Base-by-base conservation (phyloP, 2,113 vertebrate genomes). In the Eonycteris spelaea region DNA sequence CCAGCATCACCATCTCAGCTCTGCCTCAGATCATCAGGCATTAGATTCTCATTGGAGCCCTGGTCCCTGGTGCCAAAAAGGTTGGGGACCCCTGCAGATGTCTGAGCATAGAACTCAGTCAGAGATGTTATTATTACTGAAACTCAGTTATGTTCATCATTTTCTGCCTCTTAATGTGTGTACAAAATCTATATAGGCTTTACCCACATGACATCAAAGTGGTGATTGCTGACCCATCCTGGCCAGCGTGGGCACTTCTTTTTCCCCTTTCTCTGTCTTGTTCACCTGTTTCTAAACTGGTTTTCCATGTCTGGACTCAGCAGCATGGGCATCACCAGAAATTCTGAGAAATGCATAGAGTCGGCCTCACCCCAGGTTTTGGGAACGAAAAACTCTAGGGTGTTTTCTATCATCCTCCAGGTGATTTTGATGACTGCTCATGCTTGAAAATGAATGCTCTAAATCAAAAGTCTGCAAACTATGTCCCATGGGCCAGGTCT, bases 211-310 rank as follows among this genome's bases (percentile, higher is more conserved):
- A 68, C 7, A 35, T 19, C 45, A 11, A 22, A 67, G 63, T 70
- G 78, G 38, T 35, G 21, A 15, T 16, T 79, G 40, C 59, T 59
- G 43, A 4, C 10, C 51, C 48, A 11, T 30, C 7, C 16, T 70
- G 9, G 55, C 21, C 19, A 48, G 3, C 0, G 0, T 0, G 35
- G 38, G 6, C 24, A 14, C 12, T 71, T 63, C 28, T 59, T 57
- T 63, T 6, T 2, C 22, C 7, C 4, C 19, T 12, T 45, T 38
- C 33, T 91, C 6, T 2, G 16, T 73, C 77, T 16, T 11, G 22
- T 65, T 19, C n/a, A 1, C 24, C 67, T 80, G 38, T 63, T 61
- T 85, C 5, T 24, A n/a, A 75, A 48, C 45, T 0, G 30, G 28
- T 8, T 86, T 14, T 71, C 6, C 28, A 8, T 10, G 5, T 74